Conservation (phyloP, 2,888 invertebrate genomes). For the Napeogenes inachia region DNA sequence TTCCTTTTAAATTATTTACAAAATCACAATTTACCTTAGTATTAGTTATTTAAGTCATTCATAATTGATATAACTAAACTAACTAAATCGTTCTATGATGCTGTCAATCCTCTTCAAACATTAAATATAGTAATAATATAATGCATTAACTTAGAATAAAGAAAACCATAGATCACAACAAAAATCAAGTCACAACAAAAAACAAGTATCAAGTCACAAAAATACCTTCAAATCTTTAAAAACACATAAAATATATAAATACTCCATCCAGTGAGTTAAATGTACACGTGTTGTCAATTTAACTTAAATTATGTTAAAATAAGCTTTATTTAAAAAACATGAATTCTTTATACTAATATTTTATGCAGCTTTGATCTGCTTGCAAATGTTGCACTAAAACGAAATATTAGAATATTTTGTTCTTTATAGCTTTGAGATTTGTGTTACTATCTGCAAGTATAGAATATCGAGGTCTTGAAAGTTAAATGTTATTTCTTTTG, state of each 20-base stretch:
- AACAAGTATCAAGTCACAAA: conserved; percentile 7
- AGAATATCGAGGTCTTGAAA: too few species aligned
- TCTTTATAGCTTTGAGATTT: neutral
- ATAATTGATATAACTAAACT: too few species aligned
- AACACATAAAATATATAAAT: neutral
- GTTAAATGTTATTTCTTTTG: too few species aligned
- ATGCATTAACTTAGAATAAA: too few species aligned
- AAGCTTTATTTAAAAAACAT: neutral
- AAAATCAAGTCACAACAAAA: conserved; percentile 5
- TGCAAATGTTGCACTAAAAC: neutral
- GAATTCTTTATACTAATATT: neutral
- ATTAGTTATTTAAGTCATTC: too few species aligned
- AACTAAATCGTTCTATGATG: too few species aligned
- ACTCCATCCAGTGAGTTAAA: conserved; percentile 20
- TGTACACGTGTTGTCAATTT: conserved; percentile 36
- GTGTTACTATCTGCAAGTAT: too few species aligned
- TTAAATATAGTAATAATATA: too few species aligned
- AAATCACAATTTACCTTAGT: too few species aligned
- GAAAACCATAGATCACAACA: neutral
- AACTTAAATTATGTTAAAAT: conserved; percentile 20
- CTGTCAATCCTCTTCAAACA: too few species aligned
- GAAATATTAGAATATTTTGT: neutral
- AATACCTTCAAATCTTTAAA: neutral
- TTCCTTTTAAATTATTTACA: too few species aligned
- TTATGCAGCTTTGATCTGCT: neutral